These are phyloP conservation scores for Gibbula magus DNA, from an alignment of 2,888 invertebrate species.

Conservation along the genomic window DNA sequence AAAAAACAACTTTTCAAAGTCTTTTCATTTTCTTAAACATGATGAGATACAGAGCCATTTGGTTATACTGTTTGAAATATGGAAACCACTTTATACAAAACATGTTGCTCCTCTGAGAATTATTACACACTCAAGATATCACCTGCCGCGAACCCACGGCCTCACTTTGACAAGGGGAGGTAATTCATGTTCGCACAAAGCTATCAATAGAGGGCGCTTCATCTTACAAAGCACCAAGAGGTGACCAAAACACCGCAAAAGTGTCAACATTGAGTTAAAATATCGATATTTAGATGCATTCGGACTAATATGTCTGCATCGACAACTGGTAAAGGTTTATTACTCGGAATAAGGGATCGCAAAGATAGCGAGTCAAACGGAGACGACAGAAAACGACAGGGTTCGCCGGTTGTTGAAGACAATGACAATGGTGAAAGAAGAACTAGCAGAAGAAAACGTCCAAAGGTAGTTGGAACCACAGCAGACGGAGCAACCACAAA, in stretches of 20 bases:
- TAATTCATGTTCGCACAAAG: too few species aligned
- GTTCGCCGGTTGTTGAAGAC: constrained; percentile 42
- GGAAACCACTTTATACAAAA: too few species aligned
- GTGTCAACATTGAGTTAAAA: not conserved
- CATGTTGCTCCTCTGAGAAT: too few species aligned
- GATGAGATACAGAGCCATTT: too few species aligned
- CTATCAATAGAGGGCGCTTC: not conserved
- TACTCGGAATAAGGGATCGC: constrained; percentile 26
- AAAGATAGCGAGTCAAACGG: constrained; percentile 37
- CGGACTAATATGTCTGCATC: not conserved
- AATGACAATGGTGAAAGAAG: constrained; percentile 43
- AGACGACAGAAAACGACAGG: constrained; percentile 43
- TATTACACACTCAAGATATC: too few species aligned
- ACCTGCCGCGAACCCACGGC: too few species aligned
- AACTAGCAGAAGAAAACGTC: constrained; percentile 58
- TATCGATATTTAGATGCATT: not conserved
- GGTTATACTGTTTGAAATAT: too few species aligned
- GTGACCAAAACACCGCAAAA: not conserved
- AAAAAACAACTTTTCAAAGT: too few species aligned
- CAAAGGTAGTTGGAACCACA: constrained; percentile 41
- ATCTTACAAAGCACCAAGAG: not conserved
- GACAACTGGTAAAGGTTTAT: not conserved
- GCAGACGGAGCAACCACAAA: not conserved
- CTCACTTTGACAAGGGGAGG: too few species aligned
- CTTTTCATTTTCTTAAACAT: too few species aligned